Evolutionary conservation across 2,797 vertebrate species (phyloP).

Genomic region (Acrocephalus scirpaceus): DNA sequence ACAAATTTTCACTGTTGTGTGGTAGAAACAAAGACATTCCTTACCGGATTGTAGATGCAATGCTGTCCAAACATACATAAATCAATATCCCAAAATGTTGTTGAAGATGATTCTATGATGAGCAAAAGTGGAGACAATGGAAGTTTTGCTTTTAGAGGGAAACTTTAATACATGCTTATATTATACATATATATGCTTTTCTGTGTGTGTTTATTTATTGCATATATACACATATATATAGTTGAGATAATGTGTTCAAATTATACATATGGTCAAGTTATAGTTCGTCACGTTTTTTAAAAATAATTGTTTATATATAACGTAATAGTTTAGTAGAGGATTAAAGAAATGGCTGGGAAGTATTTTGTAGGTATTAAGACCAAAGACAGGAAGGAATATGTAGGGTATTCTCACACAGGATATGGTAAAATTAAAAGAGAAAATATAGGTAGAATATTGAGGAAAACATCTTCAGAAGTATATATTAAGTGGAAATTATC

Average conservation of each 20-base stretch:
- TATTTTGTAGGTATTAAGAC: neutral
- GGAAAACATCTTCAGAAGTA: neutral
- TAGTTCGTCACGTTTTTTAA: rapidly evolving
- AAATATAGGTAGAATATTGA: neutral
- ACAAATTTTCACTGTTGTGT: neutral
- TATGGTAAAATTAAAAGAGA: slow-evolving; percentile 2
- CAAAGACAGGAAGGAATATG: neutral
- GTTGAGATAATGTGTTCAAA: neutral
- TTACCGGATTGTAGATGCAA: neutral
- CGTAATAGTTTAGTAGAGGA: neutral
- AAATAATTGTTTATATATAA: neutral
- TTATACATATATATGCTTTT: neutral
- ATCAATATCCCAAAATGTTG: neutral
- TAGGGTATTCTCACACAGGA: neutral
- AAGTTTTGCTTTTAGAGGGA: neutral
- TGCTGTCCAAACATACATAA: neutral
- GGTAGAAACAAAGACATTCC: neutral
- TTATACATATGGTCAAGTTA: neutral
- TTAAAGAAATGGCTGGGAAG: neutral
- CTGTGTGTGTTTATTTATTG: neutral
- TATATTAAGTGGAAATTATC: neutral
- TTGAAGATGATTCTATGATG: neutral
- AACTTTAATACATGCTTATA: neutral
- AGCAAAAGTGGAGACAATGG: neutral
- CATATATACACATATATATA: neutral